These are phyloP conservation scores for Glandiceps talaboti DNA, from an alignment of 53 echinoderm and acorn worm genomes.

Conservation along the genomic window DNA sequence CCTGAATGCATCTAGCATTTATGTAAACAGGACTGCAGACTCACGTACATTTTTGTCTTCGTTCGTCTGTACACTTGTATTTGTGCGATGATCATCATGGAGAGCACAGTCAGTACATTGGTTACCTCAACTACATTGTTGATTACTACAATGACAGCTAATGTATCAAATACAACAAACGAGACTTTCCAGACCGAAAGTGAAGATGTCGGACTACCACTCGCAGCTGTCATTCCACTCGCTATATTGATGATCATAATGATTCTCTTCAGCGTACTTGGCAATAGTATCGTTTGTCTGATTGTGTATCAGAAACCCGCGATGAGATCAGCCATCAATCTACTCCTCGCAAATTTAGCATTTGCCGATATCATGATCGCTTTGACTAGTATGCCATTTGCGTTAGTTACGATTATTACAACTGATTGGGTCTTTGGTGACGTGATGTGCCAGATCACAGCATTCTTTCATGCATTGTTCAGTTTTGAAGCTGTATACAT, in stretches of 20 bases:
- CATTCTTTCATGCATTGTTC: constrained; percentile 68
- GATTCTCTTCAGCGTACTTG: constrained; percentile 74
- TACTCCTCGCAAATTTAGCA: constrained; percentile 93
- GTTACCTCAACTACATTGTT: too few species aligned
- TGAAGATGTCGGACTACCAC: background rate
- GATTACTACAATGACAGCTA: background rate
- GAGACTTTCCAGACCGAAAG: background rate
- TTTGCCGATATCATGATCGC: constrained; percentile 97
- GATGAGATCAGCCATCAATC: constrained; percentile 98
- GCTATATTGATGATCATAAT: constrained; percentile 61
- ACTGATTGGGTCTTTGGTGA: constrained; percentile 44
- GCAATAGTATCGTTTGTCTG: constrained; percentile 95
- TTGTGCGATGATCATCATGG: too few species aligned
- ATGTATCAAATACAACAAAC: background rate
- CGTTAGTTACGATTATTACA: constrained; percentile 46
- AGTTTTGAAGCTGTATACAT: constrained; percentile 75
- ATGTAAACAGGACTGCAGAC: too few species aligned
- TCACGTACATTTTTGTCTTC: too few species aligned
- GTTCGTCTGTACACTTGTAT: too few species aligned
- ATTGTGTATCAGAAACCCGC: constrained; percentile 99
- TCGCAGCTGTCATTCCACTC: constrained; percentile 44
- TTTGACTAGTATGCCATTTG: constrained; percentile 78
- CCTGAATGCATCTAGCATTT: too few species aligned
- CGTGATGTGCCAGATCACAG: constrained; percentile 57
- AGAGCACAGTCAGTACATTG: too few species aligned